phyloP scores from a whole-genome alignment of 2,797 vertebrate species.

The Tolypeutes matacus region DNA sequence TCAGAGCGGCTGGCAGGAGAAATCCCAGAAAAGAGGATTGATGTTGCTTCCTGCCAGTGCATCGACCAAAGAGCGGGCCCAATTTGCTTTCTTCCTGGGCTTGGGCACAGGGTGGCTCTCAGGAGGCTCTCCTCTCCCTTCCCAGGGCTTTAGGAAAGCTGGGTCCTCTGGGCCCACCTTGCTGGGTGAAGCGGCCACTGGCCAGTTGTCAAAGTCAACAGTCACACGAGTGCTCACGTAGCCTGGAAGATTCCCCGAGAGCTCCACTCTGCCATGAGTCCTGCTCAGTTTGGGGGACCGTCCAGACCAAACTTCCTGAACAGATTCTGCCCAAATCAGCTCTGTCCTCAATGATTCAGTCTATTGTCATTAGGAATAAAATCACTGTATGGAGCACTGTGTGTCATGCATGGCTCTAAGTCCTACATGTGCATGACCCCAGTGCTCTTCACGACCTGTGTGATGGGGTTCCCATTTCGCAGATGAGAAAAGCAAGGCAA shows the following conservation, averaged over 20 bases:
- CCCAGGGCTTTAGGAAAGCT: no score
- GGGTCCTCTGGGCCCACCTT: neutral
- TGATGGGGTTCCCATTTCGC: neutral
- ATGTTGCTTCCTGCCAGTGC: neutral
- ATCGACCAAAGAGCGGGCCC: neutral
- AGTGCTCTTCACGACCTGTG: no score
- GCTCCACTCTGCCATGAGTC: neutral
- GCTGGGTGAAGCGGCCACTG: rapidly evolving
- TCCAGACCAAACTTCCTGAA: neutral
- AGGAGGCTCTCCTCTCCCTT: rapidly evolving
- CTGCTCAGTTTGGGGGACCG: neutral
- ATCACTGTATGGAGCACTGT: no score
- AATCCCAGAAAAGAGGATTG: constrained; percentile 27
- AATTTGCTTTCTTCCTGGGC: neutral
- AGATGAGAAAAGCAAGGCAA: neutral
- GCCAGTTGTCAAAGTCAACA: neutral
- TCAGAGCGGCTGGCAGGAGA: constrained; percentile 22
- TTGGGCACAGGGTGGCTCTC: neutral
- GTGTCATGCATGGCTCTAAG: no score
- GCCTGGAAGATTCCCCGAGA: neutral
- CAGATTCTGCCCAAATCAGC: neutral
- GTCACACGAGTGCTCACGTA: neutral
- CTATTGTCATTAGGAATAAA: no score
- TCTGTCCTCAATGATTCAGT: no score
- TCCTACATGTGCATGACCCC: no score